A percentile compares a stretch with the other conserved stretches of the same genome.
These are phyloP conservation scores for Myanophis thanlyinensis DNA, from an alignment of 2,113 vertebrate species.

Conservation along the genomic window DNA sequence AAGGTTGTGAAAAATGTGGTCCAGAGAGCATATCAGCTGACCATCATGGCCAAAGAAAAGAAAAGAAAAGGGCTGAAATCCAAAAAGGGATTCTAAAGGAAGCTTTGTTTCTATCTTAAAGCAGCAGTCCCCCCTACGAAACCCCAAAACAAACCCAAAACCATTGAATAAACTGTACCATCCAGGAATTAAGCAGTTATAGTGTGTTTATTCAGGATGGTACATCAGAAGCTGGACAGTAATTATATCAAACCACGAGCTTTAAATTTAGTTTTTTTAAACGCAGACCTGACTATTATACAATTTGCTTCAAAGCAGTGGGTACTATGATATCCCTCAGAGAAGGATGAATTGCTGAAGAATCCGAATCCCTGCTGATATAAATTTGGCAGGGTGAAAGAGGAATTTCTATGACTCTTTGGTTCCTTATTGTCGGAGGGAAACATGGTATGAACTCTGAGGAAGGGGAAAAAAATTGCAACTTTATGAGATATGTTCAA, in stretches of 20 bases:
- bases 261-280: background rate
- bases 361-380: background rate
- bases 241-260: background rate
- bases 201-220: background rate
- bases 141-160: no score
- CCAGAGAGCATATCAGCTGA: background rate
- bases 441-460: background rate
- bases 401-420: background rate
- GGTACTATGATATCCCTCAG: background rate
- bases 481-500: background rate
- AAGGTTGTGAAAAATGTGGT: background rate
- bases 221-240: background rate
- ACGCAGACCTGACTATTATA: background rate
- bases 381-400: background rate
- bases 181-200: background rate
- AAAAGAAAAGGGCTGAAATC: background rate
- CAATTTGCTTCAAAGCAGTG: background rate
- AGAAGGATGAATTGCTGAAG: background rate
- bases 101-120: background rate
- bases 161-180: background rate
- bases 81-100: background rate
- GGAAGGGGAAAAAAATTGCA: background rate
- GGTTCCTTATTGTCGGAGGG: background rate
- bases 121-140: no score
- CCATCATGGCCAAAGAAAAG: background rate